Conservation (phyloP, 92 coral and sea anemone species). For the Phenganax stokvisi region DNA sequence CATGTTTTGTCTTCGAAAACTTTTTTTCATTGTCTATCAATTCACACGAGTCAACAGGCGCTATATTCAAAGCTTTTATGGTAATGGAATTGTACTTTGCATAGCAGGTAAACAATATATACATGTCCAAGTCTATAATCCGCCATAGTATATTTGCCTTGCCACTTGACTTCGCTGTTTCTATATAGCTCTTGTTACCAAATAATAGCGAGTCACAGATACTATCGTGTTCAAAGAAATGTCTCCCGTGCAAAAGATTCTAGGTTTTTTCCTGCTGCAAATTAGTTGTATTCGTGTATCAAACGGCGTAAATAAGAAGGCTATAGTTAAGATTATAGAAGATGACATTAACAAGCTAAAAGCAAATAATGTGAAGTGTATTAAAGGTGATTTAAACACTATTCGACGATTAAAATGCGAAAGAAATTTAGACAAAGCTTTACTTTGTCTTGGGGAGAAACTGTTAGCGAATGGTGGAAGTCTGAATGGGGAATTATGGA, state of each 20-base stretch:
- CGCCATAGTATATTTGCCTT: slow-evolving; percentile 3
- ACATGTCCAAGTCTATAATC: slow-evolving; percentile 1
- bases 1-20: not conserved
- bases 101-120: not conserved
- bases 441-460: slow-evolving; percentile 59
- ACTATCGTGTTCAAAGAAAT: not conserved
- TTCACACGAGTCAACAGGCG: not conserved
- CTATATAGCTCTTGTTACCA: not conserved
- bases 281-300: not conserved
- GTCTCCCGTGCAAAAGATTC: not conserved
- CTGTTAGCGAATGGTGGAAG: slow-evolving; percentile 43
- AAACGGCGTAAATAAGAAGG: not conserved
- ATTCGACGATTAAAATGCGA: slow-evolving; percentile 65
- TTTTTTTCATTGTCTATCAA: not conserved
- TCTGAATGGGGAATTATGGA: slow-evolving; percentile 57
- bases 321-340: slow-evolving; percentile 53
- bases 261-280: slow-evolving; percentile 18
- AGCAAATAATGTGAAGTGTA: slow-evolving; percentile 51
- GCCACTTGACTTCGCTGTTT: slow-evolving; percentile 6
- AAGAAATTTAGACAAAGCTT: slow-evolving; percentile 55
- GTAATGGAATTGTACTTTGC: not conserved
- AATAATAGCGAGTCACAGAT: not conserved
- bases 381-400: slow-evolving; percentile 38
- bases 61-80: not conserved
- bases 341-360: slow-evolving; percentile 53